Evolutionary conservation across 2,797 vertebrate genomes (phyloP).

Genomic region (Onychomys torridus): DNA sequence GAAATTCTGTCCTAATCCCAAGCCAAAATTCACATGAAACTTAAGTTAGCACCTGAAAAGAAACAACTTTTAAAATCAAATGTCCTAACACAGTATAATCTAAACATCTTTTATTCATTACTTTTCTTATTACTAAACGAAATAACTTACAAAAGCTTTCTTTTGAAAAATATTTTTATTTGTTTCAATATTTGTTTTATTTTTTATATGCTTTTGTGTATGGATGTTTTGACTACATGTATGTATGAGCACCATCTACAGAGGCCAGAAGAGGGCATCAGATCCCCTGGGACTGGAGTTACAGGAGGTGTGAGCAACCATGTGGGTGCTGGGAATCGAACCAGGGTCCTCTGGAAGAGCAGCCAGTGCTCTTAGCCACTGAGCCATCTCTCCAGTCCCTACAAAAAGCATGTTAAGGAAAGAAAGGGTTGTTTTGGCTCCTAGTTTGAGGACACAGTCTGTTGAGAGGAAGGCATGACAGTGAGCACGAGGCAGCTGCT

Average conservation of each 20-base stretch:
- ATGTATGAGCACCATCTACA: too few species aligned
- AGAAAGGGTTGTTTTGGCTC: neutral
- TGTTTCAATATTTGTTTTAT: neutral
- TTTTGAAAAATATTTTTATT: neutral
- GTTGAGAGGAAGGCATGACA: neutral
- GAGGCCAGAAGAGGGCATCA: neutral
- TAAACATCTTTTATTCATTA: neutral
- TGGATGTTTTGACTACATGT: neutral
- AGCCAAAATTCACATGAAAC: neutral
- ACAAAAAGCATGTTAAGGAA: neutral
- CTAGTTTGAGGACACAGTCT: neutral
- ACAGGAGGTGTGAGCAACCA: too few species aligned
- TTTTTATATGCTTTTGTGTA: neutral
- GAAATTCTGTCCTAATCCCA: neutral
- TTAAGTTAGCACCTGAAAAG: neutral
- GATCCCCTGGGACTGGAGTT: neutral
- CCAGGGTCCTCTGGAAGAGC: neutral
- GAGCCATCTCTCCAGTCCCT: neutral
- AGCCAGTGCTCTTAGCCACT: neutral
- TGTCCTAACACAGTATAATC: too few species aligned
- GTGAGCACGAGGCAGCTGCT: accelerated
- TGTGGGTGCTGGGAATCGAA: neutral
- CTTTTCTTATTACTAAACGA: neutral
- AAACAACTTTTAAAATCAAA: neutral
- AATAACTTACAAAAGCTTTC: neutral